Evolutionary conservation across 2,888 invertebrate genomes (phyloP).

Genomic region (Eristalis arbustorum): DNA sequence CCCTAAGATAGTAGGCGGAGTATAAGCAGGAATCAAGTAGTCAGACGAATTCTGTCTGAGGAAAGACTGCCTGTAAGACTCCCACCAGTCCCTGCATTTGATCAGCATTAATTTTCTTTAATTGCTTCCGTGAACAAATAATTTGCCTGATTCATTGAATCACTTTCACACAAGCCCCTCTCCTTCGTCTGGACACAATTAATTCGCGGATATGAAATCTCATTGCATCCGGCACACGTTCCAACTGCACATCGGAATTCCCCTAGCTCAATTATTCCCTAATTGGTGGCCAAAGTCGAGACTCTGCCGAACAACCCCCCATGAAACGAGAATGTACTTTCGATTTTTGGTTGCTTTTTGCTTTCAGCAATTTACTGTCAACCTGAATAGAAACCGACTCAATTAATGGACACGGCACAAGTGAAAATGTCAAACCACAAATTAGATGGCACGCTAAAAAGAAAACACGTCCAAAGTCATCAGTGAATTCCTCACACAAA

Average conservation of each 20-base stretch:
- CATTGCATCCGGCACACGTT: background rate
- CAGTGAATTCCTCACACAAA: slow-evolving; percentile 12
- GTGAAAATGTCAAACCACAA: slow-evolving; percentile 66
- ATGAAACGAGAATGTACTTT: background rate
- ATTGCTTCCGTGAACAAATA: background rate
- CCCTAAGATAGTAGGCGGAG: no score
- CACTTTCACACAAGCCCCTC: background rate
- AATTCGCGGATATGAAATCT: background rate
- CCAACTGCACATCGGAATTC: background rate
- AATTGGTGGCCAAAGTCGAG: background rate
- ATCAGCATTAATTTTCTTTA: background rate
- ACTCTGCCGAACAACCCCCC: background rate
- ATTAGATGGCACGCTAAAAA: slow-evolving; percentile 17
- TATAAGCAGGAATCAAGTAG: no score
- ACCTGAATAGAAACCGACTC: slow-evolving; percentile 30
- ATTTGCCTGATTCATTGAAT: background rate
- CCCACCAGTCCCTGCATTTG: background rate
- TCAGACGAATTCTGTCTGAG: no score
- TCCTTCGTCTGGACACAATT: background rate
- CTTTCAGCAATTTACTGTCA: slow-evolving; percentile 15
- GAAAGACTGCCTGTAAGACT: no score
- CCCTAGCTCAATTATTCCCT: background rate
- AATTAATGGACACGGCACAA: slow-evolving; percentile 41
- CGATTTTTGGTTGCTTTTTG: background rate
- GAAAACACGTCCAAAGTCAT: slow-evolving; percentile 16